A percentile compares a stretch with the other conserved stretches of the same genome.
phyloP scores from a whole-genome alignment of 2,797 vertebrate genomes.

The Etheostoma perlongum region DNA sequence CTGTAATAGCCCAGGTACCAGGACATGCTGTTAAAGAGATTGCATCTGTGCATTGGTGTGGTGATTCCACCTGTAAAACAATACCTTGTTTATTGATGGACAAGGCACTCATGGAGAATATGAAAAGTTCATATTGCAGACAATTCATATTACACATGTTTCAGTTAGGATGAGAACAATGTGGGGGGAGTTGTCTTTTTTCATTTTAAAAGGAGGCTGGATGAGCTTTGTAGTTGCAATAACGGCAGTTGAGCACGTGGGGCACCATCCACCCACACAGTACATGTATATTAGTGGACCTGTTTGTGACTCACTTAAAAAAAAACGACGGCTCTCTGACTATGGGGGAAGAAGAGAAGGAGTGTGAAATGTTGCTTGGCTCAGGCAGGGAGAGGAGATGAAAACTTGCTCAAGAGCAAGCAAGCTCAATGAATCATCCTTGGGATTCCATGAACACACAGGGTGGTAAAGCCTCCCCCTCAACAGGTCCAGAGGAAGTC shows the following conservation, averaged over 20 bases:
- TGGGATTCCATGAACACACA: slow-evolving; percentile 65
- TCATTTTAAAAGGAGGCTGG: slow-evolving; percentile 37
- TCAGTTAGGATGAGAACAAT: slow-evolving; percentile 38
- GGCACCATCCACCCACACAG: slow-evolving; percentile 78
- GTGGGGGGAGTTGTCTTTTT: slow-evolving; percentile 51
- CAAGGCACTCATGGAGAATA: slow-evolving; percentile 9
- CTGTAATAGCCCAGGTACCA: slow-evolving; percentile 17
- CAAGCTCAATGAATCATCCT: slow-evolving; percentile 73
- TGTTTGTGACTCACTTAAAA: slow-evolving; percentile 75
- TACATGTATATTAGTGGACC: slow-evolving; percentile 72
- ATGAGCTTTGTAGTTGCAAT: slow-evolving; percentile 65
- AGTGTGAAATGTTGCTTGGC: slow-evolving; percentile 65
- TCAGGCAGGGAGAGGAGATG: slow-evolving; percentile 52
- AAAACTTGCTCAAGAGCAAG: slow-evolving; percentile 57
- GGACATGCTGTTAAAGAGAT: slow-evolving; percentile 13
- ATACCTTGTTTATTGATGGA: slow-evolving; percentile 34
- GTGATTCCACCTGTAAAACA: slow-evolving; percentile 23
- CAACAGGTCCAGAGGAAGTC: slow-evolving; percentile 61
- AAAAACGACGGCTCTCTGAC: slow-evolving; percentile 65
- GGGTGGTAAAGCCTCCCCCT: slow-evolving; percentile 54
- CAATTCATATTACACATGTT: slow-evolving; percentile 42
- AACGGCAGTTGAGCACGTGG: slow-evolving; percentile 73
- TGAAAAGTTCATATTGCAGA: slow-evolving; percentile 32
- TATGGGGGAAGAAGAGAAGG: slow-evolving; percentile 68
- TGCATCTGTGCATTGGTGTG: slow-evolving; percentile 26